These are phyloP conservation scores for Drosophila phalerata DNA, from an alignment of 2,888 invertebrate species.

Conservation along the genomic window DNA sequence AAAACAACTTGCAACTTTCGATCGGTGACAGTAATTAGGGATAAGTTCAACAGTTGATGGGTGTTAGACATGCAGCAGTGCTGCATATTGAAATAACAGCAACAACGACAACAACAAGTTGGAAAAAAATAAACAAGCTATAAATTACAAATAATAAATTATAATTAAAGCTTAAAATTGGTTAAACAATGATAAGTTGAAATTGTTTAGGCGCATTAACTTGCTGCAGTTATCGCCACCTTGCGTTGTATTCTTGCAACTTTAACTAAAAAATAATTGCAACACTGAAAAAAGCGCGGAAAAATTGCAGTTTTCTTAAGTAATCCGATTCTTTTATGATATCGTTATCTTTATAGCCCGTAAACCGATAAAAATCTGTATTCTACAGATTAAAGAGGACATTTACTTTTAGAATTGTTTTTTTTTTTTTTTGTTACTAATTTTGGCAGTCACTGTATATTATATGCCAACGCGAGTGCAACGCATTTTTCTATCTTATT, in stretches of 20 bases:
- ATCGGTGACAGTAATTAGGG: constrained; percentile 8
- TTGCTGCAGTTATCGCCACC: not conserved
- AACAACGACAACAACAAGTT: not conserved
- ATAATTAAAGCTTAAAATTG: not conserved
- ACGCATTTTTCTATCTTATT: constrained; percentile 33
- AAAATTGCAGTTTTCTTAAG: not conserved
- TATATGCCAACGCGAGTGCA: not conserved
- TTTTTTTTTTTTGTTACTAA: no score
- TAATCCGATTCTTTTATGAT: not conserved
- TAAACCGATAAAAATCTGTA: not conserved
- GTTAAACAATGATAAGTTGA: constrained; percentile 3
- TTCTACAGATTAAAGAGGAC: not conserved
- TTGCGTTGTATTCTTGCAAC: not conserved
- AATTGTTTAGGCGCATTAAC: constrained; percentile 3
- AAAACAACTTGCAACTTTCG: constrained; percentile 1
- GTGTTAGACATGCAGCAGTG: constrained; percentile 8
- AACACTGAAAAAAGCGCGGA: not conserved
- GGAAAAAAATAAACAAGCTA: not conserved
- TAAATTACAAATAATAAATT: not conserved
- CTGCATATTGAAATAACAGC: not conserved
- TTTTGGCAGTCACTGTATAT: constrained; percentile 37
- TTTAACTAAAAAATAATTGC: not conserved
- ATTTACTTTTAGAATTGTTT: no score
- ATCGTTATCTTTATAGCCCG: not conserved
- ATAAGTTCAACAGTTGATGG: constrained; percentile 12